Evolutionary conservation across 2,797 vertebrate species (phyloP).

Genomic region (Coranthus polyacanthus): DNA sequence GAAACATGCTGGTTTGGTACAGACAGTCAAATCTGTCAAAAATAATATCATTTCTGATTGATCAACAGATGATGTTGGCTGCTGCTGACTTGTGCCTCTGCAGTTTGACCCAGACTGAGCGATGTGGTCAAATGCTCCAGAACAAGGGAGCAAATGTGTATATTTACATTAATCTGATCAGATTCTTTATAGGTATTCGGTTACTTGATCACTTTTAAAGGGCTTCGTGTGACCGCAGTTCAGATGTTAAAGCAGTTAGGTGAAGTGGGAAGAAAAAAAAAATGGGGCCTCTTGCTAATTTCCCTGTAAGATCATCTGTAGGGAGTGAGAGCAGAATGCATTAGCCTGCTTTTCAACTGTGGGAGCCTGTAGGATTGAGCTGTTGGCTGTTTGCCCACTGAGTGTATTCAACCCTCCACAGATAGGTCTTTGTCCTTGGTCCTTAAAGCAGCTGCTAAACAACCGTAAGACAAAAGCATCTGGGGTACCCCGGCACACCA

Average conservation of each 20-base stretch:
- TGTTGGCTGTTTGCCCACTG: conserved; percentile 89
- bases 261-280: conserved; percentile 56
- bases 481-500: conserved; percentile 84
- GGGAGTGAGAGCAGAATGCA: conserved; percentile 70
- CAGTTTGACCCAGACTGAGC: neutral
- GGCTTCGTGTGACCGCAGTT: conserved; percentile 27
- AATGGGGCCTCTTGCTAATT: conserved; percentile 49
- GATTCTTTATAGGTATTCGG: neutral
- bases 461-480: conserved; percentile 90
- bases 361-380: conserved; percentile 79
- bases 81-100: neutral
- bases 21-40: too few relatives aligned
- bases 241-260: conserved; percentile 46
- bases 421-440: conserved; percentile 90
- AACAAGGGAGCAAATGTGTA: neutral
- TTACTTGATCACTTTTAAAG: conserved; percentile 1
- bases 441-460: conserved; percentile 83
- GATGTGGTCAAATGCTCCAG: neutral
- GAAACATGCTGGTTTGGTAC: too few relatives aligned
- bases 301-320: conserved; percentile 64
- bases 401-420: conserved; percentile 92
- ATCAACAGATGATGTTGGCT: neutral
- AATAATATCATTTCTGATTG: neutral
- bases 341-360: conserved; percentile 76
- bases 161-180: neutral